A percentile compares a stretch with the other conserved stretches of the same genome.
Evolutionary conservation across 2,888 invertebrate species (phyloP).

Genomic region (Erebia aethiops): DNA sequence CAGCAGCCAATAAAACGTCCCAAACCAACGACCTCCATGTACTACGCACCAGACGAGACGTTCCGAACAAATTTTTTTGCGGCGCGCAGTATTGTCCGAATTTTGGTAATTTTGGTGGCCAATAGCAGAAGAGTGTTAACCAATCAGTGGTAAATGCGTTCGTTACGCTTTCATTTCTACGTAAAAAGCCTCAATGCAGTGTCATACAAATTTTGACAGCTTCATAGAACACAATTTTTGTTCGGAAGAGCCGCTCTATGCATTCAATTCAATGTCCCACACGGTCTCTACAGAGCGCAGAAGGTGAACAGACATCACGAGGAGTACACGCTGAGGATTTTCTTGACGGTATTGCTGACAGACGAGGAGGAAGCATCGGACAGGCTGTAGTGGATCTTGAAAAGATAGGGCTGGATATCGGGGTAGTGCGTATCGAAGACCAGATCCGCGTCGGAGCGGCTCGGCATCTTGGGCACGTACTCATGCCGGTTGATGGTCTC

Average conservation of each 20-base stretch:
- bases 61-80: no score
- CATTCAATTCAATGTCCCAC: background rate
- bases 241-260: no score
- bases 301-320: constrained; percentile 81
- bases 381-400: constrained; percentile 93
- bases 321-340: constrained; percentile 87
- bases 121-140: no score
- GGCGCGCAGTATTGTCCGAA: no score
- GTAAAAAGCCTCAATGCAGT: no score
- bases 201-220: no score
- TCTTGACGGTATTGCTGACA: constrained; percentile 94
- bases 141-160: no score
- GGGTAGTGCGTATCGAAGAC: constrained; percentile 96
- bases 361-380: constrained; percentile 90
- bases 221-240: no score
- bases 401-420: constrained; percentile 98
- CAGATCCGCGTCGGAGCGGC: constrained; percentile 94
- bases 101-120: no score
- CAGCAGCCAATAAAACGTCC: constrained; percentile 20
- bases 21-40: no score
- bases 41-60: no score
- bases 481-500: constrained; percentile 98
- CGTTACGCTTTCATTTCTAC: no score
- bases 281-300: constrained; percentile 24
- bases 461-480: constrained; percentile 98